Evolutionary conservation across 2,888 invertebrate species (phyloP), one percentile per base, ranked within the genome.

Genomic region (Minunthozetes semirufus): DNA sequence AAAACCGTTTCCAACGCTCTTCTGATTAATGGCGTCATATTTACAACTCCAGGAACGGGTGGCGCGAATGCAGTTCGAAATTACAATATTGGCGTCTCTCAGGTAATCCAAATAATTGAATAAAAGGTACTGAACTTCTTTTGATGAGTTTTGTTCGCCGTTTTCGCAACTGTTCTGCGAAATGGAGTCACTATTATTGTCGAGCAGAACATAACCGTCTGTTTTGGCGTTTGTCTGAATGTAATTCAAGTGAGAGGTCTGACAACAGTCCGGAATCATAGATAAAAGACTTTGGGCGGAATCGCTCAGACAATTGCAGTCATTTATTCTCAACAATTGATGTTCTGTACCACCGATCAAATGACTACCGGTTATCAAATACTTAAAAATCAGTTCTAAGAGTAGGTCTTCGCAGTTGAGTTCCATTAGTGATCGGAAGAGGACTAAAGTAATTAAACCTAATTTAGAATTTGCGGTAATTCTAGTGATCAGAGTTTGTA

Each of bases 381-480:
- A 85, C 84, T 82, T 84, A 81, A 93, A 89, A 68, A 94, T 88
- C 71, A 97, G 85, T 81, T 95, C 94, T 80, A 94, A 85, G 92
- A 98, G 93, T 66, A 97, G 88, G 83, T 98, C 98, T 84, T 98
- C 98, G 84, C 94, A 96, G 83, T 95, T 92, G 77, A 97, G 85
- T 80, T 92, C 90, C 72, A 97, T 87, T 76, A 98, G 85, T 0
- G 94, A 94, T 82, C 94, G 91, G 83, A 98, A 92, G 15, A 98
- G 84, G 0, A 93, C 90, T 80, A 98, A 85, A 0, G 96, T 92
- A 13, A 95, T 93, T 80, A 95, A 87, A 78, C 94, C 92, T 70
- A 86, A 80, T 84, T 90, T 88, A 15, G 90, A 87, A 81, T 88
- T 88, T 63, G 87, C 88, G 79, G 88, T 88, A 76, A 96, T 88